Evolutionary conservation across 1,140 invertebrate species (phyloP).

Genomic region (Habropoda laboriosa): DNA sequence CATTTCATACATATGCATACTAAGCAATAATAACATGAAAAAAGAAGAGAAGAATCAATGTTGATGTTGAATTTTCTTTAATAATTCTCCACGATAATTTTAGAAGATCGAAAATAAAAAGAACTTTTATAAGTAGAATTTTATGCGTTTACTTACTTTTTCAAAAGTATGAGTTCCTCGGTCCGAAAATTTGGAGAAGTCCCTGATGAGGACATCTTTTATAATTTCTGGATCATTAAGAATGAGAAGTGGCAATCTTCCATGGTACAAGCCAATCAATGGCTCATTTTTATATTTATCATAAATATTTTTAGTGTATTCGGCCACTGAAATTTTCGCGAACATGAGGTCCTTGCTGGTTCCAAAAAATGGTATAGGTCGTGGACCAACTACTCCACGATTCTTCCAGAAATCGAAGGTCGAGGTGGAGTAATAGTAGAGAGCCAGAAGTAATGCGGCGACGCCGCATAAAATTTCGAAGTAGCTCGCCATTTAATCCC

Average conservation of each 20-base stretch:
- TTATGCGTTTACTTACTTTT: slow-evolving; percentile 38
- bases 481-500: background rate
- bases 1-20: too few relatives aligned
- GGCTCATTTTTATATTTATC: slow-evolving; percentile 69
- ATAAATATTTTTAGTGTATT: slow-evolving; percentile 42
- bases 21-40: too few relatives aligned
- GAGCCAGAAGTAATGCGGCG: slow-evolving; percentile 8
- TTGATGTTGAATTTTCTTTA: too few relatives aligned
- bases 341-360: slow-evolving; percentile 65
- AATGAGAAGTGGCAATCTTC: slow-evolving; percentile 72
- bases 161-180: slow-evolving; percentile 70
- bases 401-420: slow-evolving; percentile 73
- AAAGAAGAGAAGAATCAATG: too few relatives aligned
- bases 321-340: slow-evolving; percentile 24
- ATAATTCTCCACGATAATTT: too few relatives aligned
- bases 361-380: slow-evolving; percentile 71
- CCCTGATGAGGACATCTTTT: slow-evolving; percentile 80
- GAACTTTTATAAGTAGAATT: too few relatives aligned
- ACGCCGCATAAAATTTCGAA: slow-evolving; percentile 53
- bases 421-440: slow-evolving; percentile 58
- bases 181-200: slow-evolving; percentile 79
- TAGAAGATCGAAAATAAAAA: too few relatives aligned
- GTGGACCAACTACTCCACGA: slow-evolving; percentile 62
- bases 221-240: slow-evolving; percentile 79
- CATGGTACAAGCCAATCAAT: slow-evolving; percentile 77